These are phyloP conservation scores for Apodemia mormo DNA, from an alignment of 2,888 invertebrate genomes.

Conservation along the genomic window DNA sequence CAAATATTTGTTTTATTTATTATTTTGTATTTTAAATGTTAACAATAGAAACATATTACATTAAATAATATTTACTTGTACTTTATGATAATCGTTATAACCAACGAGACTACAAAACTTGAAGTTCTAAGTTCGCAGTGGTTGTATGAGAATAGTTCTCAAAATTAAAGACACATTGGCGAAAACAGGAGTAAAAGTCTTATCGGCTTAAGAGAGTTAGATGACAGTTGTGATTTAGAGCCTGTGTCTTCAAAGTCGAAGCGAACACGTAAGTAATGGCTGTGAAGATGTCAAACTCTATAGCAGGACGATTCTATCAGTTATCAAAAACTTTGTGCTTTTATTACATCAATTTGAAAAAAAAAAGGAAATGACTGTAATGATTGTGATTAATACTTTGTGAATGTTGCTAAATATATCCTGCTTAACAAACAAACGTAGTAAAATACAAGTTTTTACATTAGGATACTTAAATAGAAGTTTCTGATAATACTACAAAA, in stretches of 20 bases:
- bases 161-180: background rate
- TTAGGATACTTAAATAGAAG: no score
- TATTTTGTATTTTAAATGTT: no score
- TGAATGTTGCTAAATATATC: no score
- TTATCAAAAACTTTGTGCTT: background rate
- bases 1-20: no score
- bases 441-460: no score
- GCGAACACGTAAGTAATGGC: background rate
- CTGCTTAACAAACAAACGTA: no score
- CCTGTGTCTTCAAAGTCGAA: background rate
- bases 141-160: background rate
- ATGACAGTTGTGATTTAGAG: conserved; percentile 15
- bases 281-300: background rate
- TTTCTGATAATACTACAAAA: no score
- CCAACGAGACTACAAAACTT: background rate
- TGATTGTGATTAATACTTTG: no score
- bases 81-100: no score
- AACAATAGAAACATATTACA: no score
- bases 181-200: conserved; percentile 1
- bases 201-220: conserved; percentile 5
- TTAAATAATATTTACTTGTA: no score
- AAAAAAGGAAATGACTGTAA: no score
- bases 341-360: background rate
- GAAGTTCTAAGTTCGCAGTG: background rate
- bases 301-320: background rate